These are phyloP conservation scores for Myocastor coypus DNA, from an alignment of 2,113 vertebrate species.

Conservation along the genomic window DNA sequence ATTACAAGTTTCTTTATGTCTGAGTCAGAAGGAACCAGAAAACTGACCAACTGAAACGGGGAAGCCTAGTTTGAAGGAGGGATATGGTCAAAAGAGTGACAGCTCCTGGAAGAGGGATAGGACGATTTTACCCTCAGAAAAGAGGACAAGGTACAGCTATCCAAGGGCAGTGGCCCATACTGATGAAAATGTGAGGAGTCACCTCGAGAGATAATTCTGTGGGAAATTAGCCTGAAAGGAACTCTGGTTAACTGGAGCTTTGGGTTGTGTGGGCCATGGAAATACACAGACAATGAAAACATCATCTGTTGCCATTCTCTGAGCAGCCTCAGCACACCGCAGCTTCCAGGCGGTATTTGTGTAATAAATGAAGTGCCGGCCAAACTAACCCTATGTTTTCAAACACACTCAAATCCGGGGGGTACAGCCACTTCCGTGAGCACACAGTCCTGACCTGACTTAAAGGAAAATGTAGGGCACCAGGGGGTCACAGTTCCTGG, in stretches of 20 bases:
- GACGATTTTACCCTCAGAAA: slow-evolving; percentile 22
- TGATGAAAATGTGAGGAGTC: background rate
- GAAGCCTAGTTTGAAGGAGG: slow-evolving; percentile 15
- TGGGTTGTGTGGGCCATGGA: background rate
- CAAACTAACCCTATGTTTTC: background rate
- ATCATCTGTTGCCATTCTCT: background rate
- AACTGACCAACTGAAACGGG: slow-evolving; percentile 19
- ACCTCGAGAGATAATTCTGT: background rate
- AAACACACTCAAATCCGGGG: slow-evolving; percentile 27
- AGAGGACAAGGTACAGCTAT: background rate
- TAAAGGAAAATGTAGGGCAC: background rate
- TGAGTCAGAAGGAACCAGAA: background rate
- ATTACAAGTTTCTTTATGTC: background rate
- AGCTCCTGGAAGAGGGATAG: background rate
- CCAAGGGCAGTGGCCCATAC: background rate
- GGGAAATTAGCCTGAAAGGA: background rate
- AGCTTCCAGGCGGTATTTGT: slow-evolving; percentile 2
- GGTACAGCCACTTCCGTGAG: background rate
- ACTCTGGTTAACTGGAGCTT: background rate
- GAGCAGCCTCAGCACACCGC: background rate
- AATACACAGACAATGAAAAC: background rate
- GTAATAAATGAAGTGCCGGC: background rate
- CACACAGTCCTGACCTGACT: background rate
- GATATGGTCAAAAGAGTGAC: slow-evolving; percentile 15
- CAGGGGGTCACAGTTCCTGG: background rate